Conservation (phyloP, 2,888 invertebrate genomes). For the Laspeyria flexula region DNA sequence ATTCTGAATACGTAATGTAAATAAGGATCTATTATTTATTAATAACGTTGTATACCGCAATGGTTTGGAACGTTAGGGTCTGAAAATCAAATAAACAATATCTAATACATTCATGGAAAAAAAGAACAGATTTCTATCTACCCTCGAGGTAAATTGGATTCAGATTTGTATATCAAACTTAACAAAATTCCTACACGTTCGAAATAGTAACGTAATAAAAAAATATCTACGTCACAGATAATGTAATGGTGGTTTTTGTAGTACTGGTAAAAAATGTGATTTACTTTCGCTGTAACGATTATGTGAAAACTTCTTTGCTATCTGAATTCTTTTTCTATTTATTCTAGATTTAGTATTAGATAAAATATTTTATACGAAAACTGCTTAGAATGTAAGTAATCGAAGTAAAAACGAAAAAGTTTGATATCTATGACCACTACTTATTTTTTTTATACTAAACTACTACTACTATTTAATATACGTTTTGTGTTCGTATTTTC, state of each 20-base stretch:
- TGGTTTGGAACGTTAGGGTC: conserved; percentile 18
- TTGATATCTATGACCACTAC: no score
- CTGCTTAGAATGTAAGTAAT: no score
- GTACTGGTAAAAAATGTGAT: not conserved
- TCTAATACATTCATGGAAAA: conserved; percentile 55
- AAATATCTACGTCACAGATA: conserved; percentile 1
- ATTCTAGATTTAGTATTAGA: no score
- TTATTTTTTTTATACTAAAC: no score
- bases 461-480: no score
- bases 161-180: conserved; percentile 49
- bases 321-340: no score
- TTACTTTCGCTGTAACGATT: not conserved
- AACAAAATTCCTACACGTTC: conserved; percentile 38
- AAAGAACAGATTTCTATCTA: conserved; percentile 54
- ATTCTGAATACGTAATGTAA: conserved; percentile 5
- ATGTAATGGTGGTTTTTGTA: not conserved
- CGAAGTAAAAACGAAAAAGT: no score
- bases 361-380: no score
- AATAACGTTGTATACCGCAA: conserved; percentile 12
- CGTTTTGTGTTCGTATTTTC: no score
- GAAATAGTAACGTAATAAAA: conserved; percentile 36
- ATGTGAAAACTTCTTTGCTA: not conserved
- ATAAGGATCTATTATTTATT: conserved; percentile 11
- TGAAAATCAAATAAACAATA: conserved; percentile 54
- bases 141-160: conserved; percentile 52